Evolutionary conservation across 1,140 invertebrate genomes (phyloP).

Genomic region (Phenacoccus solenopsis): DNA sequence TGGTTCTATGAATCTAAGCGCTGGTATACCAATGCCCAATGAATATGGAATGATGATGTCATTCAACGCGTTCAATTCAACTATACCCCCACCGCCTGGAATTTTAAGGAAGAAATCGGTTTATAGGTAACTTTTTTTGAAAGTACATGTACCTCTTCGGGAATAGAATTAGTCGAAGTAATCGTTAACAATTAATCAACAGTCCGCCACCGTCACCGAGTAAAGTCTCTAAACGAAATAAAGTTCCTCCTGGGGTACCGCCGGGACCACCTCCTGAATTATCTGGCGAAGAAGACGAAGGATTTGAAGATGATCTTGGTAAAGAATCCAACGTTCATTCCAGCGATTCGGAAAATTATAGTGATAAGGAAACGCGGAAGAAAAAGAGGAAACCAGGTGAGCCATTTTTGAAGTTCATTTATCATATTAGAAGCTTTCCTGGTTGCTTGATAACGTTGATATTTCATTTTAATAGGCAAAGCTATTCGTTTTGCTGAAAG

Average conservation of each 20-base stretch:
- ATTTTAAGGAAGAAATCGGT: conserved; percentile 64
- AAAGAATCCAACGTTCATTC: neutral
- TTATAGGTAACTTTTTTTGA: conserved; percentile 38
- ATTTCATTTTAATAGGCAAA: no score
- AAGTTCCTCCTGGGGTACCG: conserved; percentile 75
- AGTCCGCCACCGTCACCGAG: conserved; percentile 23
- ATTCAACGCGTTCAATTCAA: conserved; percentile 34
- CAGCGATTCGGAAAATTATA: conserved; percentile 10
- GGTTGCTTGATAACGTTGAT: no score
- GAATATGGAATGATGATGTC: conserved; percentile 39
- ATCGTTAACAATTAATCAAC: no score
- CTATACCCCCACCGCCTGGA: conserved; percentile 36
- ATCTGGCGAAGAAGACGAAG: conserved; percentile 46
- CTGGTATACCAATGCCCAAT: conserved; percentile 62
- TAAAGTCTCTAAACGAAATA: conserved; percentile 26
- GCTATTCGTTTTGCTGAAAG: conserved; percentile 23
- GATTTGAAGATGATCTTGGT: conserved; percentile 21
- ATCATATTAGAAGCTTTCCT: no score
- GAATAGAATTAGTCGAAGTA: no score
- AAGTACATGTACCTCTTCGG: no score
- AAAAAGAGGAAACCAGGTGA: no score
- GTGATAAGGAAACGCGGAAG: conserved; percentile 10
- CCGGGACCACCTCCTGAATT: conserved; percentile 66
- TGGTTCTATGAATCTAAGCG: conserved; percentile 44
- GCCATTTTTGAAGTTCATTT: no score